Evolutionary conservation across 2,888 invertebrate species (phyloP).

Genomic region (Drosophila falleni): DNA sequence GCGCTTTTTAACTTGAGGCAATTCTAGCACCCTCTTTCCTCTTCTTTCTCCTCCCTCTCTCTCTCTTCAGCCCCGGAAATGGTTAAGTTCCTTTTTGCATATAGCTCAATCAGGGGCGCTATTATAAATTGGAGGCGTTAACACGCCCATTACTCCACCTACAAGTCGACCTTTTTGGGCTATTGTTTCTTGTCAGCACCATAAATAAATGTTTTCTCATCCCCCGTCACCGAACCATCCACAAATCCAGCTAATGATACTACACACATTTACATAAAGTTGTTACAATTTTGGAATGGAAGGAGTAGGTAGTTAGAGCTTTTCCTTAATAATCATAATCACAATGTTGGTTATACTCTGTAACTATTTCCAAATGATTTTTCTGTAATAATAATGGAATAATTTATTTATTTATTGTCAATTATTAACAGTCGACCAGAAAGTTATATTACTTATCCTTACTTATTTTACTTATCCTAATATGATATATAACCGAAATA

Average conservation of each 20-base stretch:
- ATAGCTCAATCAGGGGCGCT: slow-evolving; percentile 27
- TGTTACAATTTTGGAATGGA: slow-evolving; percentile 20
- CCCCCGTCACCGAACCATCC: neutral
- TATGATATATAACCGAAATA: too few species aligned
- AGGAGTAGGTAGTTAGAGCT: neutral
- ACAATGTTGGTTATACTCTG: too few species aligned
- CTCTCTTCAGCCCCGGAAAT: neutral
- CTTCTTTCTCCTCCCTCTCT: neutral
- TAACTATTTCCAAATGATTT: too few species aligned
- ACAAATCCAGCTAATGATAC: slow-evolving; percentile 51
- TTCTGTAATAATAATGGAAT: too few species aligned
- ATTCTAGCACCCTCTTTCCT: slow-evolving; percentile 15
- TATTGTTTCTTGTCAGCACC: slow-evolving; percentile 53
- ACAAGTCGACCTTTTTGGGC: slow-evolving; percentile 32
- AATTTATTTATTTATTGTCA: too few species aligned
- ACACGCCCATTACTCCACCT: slow-evolving; percentile 20
- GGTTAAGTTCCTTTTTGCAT: neutral
- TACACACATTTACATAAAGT: slow-evolving; percentile 48
- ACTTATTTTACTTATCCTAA: too few species aligned
- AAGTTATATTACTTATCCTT: too few species aligned
- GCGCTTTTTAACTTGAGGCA: slow-evolving; percentile 24
- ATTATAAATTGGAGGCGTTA: slow-evolving; percentile 8
- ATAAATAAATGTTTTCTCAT: slow-evolving; percentile 39
- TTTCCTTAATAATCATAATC: too few species aligned
- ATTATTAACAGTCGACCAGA: too few species aligned